Conservation (phyloP, 2,888 invertebrate species). For the Philereme vetulata region DNA sequence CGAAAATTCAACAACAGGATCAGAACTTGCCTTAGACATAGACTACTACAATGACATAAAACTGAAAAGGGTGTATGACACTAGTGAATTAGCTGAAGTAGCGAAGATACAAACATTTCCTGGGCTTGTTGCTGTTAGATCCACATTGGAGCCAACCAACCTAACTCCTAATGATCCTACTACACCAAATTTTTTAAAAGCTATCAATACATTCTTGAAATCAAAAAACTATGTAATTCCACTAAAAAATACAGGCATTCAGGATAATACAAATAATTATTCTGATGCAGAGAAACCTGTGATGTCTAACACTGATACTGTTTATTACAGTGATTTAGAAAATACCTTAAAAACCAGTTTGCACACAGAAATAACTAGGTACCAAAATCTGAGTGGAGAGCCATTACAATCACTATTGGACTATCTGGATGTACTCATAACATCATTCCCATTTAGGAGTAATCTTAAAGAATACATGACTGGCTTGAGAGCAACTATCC, state of each 20-base stretch:
- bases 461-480: slow-evolving; percentile 87
- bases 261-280: slow-evolving; percentile 42
- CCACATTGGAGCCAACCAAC: slow-evolving; percentile 60
- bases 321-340: slow-evolving; percentile 95
- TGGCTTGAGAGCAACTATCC: slow-evolving; percentile 82
- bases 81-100: slow-evolving; percentile 76
- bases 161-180: slow-evolving; percentile 70
- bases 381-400: slow-evolving; percentile 87
- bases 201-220: slow-evolving; percentile 81
- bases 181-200: slow-evolving; percentile 70
- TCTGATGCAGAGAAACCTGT: slow-evolving; percentile 44
- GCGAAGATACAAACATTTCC: slow-evolving; percentile 81
- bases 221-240: slow-evolving; percentile 74
- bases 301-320: slow-evolving; percentile 73
- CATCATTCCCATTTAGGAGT: slow-evolving; percentile 91
- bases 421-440: slow-evolving; percentile 88
- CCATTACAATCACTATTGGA: slow-evolving; percentile 88
- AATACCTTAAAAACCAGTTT: slow-evolving; percentile 93
- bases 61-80: slow-evolving; percentile 84
- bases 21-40: slow-evolving; percentile 87
- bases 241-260: slow-evolving; percentile 42
- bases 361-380: slow-evolving; percentile 91
- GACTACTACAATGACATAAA: slow-evolving; percentile 81
- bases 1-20: slow-evolving; percentile 84
- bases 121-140: slow-evolving; percentile 77